A percentile compares a stretch with the other conserved stretches of the same genome.
phyloP scores from a whole-genome alignment of 2,888 invertebrate species.

The Rhogogaster chlorosoma region DNA sequence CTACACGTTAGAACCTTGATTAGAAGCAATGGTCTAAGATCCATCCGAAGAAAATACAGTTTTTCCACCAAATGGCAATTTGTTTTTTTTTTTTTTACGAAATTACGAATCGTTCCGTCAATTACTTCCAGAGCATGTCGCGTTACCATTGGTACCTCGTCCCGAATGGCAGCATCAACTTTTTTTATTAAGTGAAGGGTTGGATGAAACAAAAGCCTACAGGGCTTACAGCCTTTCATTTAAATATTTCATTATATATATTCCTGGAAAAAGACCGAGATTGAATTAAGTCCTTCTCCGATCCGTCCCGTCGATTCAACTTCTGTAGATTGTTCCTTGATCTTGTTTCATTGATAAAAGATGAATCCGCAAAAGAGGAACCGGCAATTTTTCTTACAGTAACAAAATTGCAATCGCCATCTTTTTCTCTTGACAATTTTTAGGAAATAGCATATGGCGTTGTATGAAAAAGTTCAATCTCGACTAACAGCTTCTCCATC shows the following conservation, averaged over 20 bases:
- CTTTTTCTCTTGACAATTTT: background rate
- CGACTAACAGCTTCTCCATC: too few relatives aligned
- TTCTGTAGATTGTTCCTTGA: background rate
- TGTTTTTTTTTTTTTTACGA: background rate
- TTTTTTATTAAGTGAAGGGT: background rate
- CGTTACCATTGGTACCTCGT: background rate
- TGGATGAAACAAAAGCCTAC: background rate
- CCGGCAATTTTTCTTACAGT: background rate
- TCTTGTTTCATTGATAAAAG: background rate
- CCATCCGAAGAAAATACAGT: background rate
- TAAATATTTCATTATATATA: background rate
- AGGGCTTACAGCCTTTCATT: background rate
- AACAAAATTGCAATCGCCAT: background rate
- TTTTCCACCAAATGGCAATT: background rate
- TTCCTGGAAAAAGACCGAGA: background rate
- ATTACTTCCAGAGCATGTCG: background rate
- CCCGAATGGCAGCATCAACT: background rate
- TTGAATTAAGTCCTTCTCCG: background rate
- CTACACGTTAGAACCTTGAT: background rate
- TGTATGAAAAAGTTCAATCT: too few relatives aligned
- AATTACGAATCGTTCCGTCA: background rate
- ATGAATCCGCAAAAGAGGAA: background rate
- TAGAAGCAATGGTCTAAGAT: background rate
- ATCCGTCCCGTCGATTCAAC: background rate
- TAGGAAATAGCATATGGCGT: too few relatives aligned